Evolutionary conservation across 2,888 invertebrate genomes (phyloP).

Genomic region (Nineta flava): DNA sequence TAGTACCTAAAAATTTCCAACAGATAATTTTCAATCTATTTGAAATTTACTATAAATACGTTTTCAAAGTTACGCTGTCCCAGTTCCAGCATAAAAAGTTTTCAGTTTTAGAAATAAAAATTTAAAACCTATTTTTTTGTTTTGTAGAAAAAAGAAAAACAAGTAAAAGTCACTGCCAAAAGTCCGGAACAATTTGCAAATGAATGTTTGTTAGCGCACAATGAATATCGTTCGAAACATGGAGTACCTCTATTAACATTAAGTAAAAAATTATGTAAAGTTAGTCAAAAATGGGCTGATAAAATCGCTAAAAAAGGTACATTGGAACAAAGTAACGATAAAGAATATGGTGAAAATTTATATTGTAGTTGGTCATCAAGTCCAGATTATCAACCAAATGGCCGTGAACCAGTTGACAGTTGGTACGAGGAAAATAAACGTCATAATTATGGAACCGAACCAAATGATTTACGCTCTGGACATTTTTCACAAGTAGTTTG

Average conservation of each 20-base stretch:
- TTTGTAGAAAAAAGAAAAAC: background rate
- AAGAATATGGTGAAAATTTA: conserved; percentile 48
- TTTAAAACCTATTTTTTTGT: background rate
- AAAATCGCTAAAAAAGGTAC: conserved; percentile 32
- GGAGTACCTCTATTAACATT: conserved; percentile 37
- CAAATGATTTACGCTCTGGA: conserved; percentile 44
- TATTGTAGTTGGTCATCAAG: conserved; percentile 54
- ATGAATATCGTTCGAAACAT: conserved; percentile 37
- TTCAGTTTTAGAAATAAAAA: too few species aligned
- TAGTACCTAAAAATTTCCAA: too few species aligned
- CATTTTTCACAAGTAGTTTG: conserved; percentile 71
- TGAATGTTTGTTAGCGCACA: conserved; percentile 40
- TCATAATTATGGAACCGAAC: conserved; percentile 50
- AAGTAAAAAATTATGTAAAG: conserved; percentile 33
- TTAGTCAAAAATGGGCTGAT: conserved; percentile 35
- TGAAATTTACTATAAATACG: too few species aligned
- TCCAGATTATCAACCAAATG: conserved; percentile 44
- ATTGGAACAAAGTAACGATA: conserved; percentile 38
- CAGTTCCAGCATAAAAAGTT: too few species aligned
- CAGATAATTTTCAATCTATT: too few species aligned
- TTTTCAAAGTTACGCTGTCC: too few species aligned
- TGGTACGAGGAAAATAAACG: conserved; percentile 66
- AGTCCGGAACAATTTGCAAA: conserved; percentile 27
- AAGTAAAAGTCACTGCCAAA: too few species aligned
- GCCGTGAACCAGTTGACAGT: conserved; percentile 51